Evolutionary conservation across 2,797 vertebrate genomes (phyloP), one percentile per base, ranked within the genome.

Genomic region (Falco naumanni): DNA sequence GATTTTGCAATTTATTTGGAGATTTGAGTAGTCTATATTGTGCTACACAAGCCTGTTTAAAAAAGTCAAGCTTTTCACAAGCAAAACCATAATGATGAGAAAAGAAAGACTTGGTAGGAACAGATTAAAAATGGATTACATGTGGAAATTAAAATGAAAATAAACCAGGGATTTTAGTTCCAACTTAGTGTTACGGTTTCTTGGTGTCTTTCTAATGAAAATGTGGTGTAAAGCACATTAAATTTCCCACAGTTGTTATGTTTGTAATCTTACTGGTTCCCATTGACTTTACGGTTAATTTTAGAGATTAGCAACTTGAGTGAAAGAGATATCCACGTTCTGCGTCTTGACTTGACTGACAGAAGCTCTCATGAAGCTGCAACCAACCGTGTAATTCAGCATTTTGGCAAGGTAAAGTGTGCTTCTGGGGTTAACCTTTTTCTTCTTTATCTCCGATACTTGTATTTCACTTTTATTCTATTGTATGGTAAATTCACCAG

Each of bases 301-400:
- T 82, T 85, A 99, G 99, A 99, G 91, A 96, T 96, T 50, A 98
- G 98, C 74, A 96, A 54, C 90, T 97, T 99, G 93, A 96, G 96
- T 96, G 98, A 98, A 79, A 97, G 98, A 61, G 99, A 99, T 94
- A 97, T 99, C 96, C 98, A 99, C 31, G 98, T 99, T 90, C 98
- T 99, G 96, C 98, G 98, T 7, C 98, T 99, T 51, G 99, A 99
- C 98, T 96, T 99, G 98, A 97, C 98, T 79, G 98, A 99, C 33
- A 98, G 98, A 60, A 97, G 93, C 72, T 98, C 98, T 33, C 99
- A 99, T 31, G 97, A 98, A 86, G 97, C 84, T 53, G 99, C 99
- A 96, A 98, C 98, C 19, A 98, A 98, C 88, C 94, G 87, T 2
- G 99, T 98, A 33, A 96, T 99, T 74, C 97, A 98, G 95, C 96